Base-by-base conservation (phyloP, 2,113 vertebrate genomes). In the Loxodonta africana region DNA sequence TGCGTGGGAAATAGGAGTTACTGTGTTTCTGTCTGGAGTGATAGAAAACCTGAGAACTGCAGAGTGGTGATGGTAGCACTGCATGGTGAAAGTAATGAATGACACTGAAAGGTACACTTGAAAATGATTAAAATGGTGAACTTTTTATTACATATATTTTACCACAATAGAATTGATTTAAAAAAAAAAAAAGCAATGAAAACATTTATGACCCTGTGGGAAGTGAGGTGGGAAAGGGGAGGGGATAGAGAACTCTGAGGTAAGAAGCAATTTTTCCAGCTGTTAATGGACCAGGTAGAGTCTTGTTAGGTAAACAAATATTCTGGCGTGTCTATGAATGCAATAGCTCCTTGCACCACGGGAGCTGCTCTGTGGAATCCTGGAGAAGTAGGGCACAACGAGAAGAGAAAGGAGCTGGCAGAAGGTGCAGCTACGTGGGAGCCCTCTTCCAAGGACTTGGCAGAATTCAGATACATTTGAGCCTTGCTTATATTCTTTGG, bases 401-500 rank as follows among this genome's bases (percentile, higher is more conserved):
- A 87, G 84, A 65, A 14, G 6, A 65, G n/a, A 83, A 69, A 60
- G 76, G 82, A 91, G 33, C 74, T 91, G 85, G 95, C 28, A 90
- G 65, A 90, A 88, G 81, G 37, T 17, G 2, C 30, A 83, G 33
- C 41, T 89, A 2, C 21, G 30, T 84, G 91, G 18, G 41, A 97
- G 33, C 18, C 62, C 30, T 78, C 73, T 78, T 92, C 92, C 74
- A 83, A 91, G 85, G 57, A 69, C 48, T 93, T 69, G n/a, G 83
- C 89, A 88, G 77, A 90, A 77, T 67, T 37, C 67, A 80, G 62
- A 84, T 48, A 53, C 37, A 57, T 94, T 15, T 94, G 82, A 97
- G 46, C 84, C 60, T 73, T 88, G 46, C 60, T 88, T 92, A 92
- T 90, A 63, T 85, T 94, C 94, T 84, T 97, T 92, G 92, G 95